Base-by-base conservation (phyloP, 64 coral and sea anemone genomes). In the Montipora capricornis region DNA sequence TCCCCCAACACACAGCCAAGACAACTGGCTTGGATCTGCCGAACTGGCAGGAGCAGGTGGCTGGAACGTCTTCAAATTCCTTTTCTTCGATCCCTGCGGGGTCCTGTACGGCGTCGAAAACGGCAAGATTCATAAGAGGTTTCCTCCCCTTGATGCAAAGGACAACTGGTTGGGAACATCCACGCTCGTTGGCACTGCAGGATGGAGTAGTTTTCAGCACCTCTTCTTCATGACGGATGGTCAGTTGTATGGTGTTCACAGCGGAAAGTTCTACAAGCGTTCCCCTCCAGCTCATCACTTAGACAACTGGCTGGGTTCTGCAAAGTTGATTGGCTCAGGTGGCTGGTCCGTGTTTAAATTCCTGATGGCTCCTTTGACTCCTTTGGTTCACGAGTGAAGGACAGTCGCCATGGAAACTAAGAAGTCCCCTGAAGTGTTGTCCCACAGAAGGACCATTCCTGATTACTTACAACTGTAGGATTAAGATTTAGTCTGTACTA, bases 21-120 rank as follows among this genome's bases (percentile, higher is more conserved):
- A 80, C 78, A 17, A 80, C 78, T 80, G 78, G 78, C 15, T 80
- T 17, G 37, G 78, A 80, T 80, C 78, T 12, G 78, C 78, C 78
- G 47, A 12, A 50, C 5, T 48, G n/a, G 46, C 47, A 19, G 78
- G 78, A 57, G 2, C 78, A 50, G 37, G 52, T 50, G 78, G 78
- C 47, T 80, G 78, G 78, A 5, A 8, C 3, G 78, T 50, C 52
- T 80, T 80, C 78, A 8, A 80, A 46, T 80, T 80, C 37, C 78
- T 80, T 44, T 80, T 80, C 78, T 80, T 80, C 52, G 78, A 80
- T 20, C 78, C 78, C 5, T 6, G 6, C 37, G 20, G 78, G 47
- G 48, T 50, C 47, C 20, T 80, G 47, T 80, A 80, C 19, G 78
- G 78, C 52, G 78, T 80, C 47, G 78, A 16, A 57, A 80, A 46